A percentile compares a stretch with the other conserved stretches of the same genome.
These are phyloP conservation scores for Eupithecia inturbata DNA, from an alignment of 2,888 invertebrate genomes.

Conservation along the genomic window DNA sequence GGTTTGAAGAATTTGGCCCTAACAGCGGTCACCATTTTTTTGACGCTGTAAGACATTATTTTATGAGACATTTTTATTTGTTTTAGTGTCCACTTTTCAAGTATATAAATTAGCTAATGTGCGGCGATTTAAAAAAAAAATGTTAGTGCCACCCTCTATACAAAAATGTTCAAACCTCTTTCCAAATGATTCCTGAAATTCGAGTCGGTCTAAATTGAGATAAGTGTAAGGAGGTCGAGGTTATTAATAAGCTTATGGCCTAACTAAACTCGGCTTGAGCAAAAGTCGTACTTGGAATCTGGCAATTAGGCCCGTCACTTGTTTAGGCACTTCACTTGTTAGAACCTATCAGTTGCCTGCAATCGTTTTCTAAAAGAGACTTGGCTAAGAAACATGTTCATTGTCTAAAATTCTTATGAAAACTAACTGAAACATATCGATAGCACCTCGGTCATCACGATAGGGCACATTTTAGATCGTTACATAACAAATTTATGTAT, in stretches of 20 bases:
- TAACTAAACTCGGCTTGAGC: background rate
- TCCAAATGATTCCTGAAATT: background rate
- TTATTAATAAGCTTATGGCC: background rate
- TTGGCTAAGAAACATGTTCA: background rate
- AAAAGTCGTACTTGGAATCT: slow-evolving; percentile 12
- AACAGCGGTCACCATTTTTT: no score
- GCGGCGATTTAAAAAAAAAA: no score
- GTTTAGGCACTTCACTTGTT: background rate
- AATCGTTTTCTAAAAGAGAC: background rate
- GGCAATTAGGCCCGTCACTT: background rate
- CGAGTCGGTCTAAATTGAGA: background rate
- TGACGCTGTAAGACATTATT: no score
- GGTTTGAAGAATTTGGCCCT: no score
- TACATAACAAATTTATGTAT: no score
- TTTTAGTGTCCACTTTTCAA: no score
- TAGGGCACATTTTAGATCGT: background rate
- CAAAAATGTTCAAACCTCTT: no score
- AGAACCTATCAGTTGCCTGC: background rate
- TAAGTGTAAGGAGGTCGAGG: background rate
- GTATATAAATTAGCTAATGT: no score
- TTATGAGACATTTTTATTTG: no score
- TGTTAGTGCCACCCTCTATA: no score
- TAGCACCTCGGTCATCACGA: slow-evolving; percentile 1
- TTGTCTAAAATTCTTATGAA: background rate
- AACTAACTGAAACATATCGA: slow-evolving; percentile 3